A percentile compares a stretch with the other conserved stretches of the same genome.
phyloP scores from a whole-genome alignment of 2,113 vertebrate genomes.

The Notothenia coriiceps region DNA sequence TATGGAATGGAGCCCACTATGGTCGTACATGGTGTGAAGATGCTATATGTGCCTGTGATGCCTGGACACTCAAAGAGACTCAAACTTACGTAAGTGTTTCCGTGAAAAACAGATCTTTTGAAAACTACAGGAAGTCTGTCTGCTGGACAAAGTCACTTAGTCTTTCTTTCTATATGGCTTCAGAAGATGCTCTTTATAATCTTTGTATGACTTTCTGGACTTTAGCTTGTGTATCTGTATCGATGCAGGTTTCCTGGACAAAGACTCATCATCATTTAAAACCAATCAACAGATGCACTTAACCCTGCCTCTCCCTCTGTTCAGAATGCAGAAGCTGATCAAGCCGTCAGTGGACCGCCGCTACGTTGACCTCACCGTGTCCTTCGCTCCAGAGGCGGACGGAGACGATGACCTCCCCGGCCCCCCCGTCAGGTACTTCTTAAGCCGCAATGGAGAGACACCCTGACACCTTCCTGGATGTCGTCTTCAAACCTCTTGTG shows the following conservation, averaged over 20 bases:
- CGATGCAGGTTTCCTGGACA: no score
- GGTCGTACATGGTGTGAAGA: conserved; percentile 98
- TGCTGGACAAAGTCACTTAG: not conserved
- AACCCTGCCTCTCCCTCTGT: conserved; percentile 8
- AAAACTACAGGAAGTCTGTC: not conserved
- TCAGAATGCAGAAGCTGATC: conserved; percentile 98
- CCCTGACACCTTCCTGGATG: conserved; percentile 62
- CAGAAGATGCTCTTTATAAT: not conserved
- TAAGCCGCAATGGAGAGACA: conserved; percentile 84
- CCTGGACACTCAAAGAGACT: conserved; percentile 97
- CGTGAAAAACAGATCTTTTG: not conserved
- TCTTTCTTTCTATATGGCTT: not conserved
- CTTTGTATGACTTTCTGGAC: not conserved
- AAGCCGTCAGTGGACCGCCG: conserved; percentile 92
- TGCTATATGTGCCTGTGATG: conserved; percentile 98
- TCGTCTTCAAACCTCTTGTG: conserved; percentile 64
- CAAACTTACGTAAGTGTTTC: conserved; percentile 91
- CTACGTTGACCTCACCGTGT: conserved; percentile 97
- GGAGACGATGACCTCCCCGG: conserved; percentile 96
- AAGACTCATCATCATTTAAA: no score
- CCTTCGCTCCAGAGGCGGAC: conserved; percentile 93
- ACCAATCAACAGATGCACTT: not conserved
- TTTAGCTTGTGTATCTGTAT: not conserved
- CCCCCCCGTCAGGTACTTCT: conserved; percentile 96
- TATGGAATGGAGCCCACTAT: conserved; percentile 97